phyloP scores from a whole-genome alignment of 2,113 vertebrate genomes.

The Tor tambroides region DNA sequence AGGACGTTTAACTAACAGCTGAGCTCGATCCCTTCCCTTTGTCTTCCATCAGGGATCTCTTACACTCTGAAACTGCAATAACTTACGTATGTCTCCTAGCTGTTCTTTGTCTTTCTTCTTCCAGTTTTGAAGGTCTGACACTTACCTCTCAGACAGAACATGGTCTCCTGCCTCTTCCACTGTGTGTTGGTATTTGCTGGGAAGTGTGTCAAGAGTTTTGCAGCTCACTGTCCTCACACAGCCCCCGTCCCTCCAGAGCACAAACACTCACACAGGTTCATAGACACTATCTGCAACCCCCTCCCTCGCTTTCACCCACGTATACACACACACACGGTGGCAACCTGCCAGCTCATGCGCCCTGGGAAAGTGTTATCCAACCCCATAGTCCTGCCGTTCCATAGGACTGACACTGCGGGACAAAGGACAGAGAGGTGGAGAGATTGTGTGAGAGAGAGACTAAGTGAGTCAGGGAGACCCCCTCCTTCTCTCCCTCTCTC shows the following conservation, averaged over 20 bases:
- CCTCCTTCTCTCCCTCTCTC: constrained; percentile 10
- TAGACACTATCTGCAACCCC: constrained; percentile 50
- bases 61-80: constrained; percentile 14
- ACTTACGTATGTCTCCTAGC: not conserved
- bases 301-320: constrained; percentile 26
- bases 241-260: constrained; percentile 29
- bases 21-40: constrained; percentile 42
- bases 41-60: constrained; percentile 11
- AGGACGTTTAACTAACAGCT: constrained; percentile 38
- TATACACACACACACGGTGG: constrained; percentile 47
- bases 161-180: constrained; percentile 43
- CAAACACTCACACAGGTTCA: constrained; percentile 56
- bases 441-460: not conserved
- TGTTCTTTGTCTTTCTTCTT: constrained; percentile 26
- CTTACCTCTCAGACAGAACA: constrained; percentile 64
- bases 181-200: constrained; percentile 32
- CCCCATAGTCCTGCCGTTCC: constrained; percentile 35
- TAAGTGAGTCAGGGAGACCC: constrained; percentile 7
- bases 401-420: constrained; percentile 25
- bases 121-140: constrained; percentile 33
- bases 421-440: constrained; percentile 31
- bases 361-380: constrained; percentile 51
- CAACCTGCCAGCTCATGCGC: constrained; percentile 52
- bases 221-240: constrained; percentile 49
- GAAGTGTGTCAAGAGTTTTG: constrained; percentile 53